Base-by-base conservation (phyloP, 2,888 invertebrate genomes). In the Labia minor region DNA sequence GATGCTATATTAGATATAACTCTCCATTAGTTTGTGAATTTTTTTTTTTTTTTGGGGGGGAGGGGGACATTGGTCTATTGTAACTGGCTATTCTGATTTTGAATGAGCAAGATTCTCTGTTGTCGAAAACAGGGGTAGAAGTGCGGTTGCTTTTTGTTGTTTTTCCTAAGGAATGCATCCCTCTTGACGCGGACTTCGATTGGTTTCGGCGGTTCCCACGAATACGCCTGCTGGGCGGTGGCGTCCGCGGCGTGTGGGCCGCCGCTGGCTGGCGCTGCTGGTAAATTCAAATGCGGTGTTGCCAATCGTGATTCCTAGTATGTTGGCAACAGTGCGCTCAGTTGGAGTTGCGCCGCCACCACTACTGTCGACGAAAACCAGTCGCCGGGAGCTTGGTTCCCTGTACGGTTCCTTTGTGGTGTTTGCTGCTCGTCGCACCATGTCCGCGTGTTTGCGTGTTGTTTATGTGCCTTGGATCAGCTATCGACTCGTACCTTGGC, bases 231-330 rank as follows among this genome's bases (percentile, higher is more conserved):
- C n/a, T 49, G 49, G 49, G 49, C 49, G 49, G 49, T 49, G 49
- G 49, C 49, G 49, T 49, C 49, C 49, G 49, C 49, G 49, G 49
- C 49, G 49, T 49, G 49, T 49, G 49, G 49, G 49, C 49, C 26
- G 49, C 49, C 49, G 49, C 49, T 49, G 49, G 49, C 49, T 49
- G 49, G 49, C 49, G 49, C 49, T 49, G 49, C 49, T 49, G n/a
- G 49, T 49, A 16, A 14, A 49, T 49, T 49, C 49, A 3, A 8
- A 14, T 49, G 49, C 49, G 3, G 14, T 14, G 49, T 49, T 49
- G 49, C 49, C 49, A 49, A 49, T 2, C n/a, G n/a, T n/a, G n/a
- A n/a, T n/a, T n/a, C 49, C 14, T 49, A 6, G 49, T 49, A 11
- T 49, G 3, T 16, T 49, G 49, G 49, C 49, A 49, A 49, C 49